Percentiles rank a stretch among this genome's conserved stretches.
Evolutionary conservation across 1,140 invertebrate genomes (phyloP).

Genomic region (Drosophila lini): DNA sequence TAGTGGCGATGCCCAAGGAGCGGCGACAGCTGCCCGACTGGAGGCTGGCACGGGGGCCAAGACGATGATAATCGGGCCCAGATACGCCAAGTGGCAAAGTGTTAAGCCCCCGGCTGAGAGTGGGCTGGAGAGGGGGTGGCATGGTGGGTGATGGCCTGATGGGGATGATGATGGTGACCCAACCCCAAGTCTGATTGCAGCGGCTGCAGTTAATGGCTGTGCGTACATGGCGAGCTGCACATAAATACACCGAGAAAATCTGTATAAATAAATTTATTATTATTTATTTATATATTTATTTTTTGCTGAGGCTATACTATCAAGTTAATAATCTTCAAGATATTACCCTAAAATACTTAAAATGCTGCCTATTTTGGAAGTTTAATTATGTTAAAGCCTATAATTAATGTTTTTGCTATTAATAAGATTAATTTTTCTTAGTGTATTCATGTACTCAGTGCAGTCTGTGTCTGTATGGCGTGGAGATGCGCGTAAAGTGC

Average conservation of each 20-base stretch:
- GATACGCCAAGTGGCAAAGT: conserved; percentile 50
- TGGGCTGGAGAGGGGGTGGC: conserved; percentile 5
- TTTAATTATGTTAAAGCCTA: no score
- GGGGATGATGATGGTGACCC: conserved; percentile 42
- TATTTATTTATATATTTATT: not conserved
- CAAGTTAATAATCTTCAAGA: not conserved
- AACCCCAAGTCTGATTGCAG: conserved; percentile 49
- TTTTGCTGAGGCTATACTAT: not conserved
- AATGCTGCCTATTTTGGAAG: no score
- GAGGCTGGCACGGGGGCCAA: conserved; percentile 12
- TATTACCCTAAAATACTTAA: not conserved
- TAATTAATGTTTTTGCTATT: not conserved
- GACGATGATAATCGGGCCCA: conserved; percentile 29
- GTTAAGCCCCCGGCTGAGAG: conserved; percentile 43
- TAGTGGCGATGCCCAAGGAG: conserved; percentile 52
- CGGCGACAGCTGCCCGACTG: conserved; percentile 62
- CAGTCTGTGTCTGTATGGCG: conserved; percentile 10
- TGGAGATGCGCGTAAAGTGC: conserved; percentile 56
- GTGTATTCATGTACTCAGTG: conserved; percentile 7
- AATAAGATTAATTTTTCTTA: not conserved
- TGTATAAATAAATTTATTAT: not conserved
- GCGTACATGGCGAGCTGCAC: conserved; percentile 12
- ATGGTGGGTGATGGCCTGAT: not conserved
- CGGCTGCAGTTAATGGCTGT: conserved; percentile 69
- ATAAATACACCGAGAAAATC: conserved; percentile 7